Evolutionary conservation across 2,113 vertebrate species (phyloP).

Genomic region (Mesembrinibis cayennensis): DNA sequence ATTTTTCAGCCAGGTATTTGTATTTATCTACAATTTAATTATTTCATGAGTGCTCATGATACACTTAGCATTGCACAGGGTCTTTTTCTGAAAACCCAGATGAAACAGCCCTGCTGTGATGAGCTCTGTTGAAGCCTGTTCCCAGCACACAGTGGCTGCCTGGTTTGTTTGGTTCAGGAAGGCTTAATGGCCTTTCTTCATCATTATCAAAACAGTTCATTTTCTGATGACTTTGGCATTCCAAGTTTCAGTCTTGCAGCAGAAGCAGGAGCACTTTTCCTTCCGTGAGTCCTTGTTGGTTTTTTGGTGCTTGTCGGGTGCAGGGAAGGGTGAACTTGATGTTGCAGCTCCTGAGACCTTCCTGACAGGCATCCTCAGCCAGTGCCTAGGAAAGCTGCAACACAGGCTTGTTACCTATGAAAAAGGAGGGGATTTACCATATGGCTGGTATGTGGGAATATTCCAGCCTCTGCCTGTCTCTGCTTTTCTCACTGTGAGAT

Average conservation of each 20-base stretch:
- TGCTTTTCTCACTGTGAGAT: neutral
- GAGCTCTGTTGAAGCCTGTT: neutral
- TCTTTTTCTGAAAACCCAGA: neutral
- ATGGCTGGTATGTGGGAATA: neutral
- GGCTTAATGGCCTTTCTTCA: neutral
- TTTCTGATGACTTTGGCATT: neutral
- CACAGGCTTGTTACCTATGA: neutral
- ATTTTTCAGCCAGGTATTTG: neutral
- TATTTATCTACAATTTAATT: neutral
- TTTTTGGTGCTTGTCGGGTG: neutral
- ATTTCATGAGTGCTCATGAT: neutral
- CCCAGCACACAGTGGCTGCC: accelerated
- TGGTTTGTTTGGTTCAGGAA: neutral
- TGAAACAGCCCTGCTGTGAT: neutral
- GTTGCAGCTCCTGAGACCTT: neutral
- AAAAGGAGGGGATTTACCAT: neutral
- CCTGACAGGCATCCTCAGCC: neutral
- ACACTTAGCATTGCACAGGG: neutral
- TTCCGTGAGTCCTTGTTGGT: neutral
- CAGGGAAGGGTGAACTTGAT: neutral
- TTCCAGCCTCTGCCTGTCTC: neutral
- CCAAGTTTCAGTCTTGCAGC: neutral
- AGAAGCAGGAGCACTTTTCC: neutral
- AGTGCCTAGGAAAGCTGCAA: neutral
- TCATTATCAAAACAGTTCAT: neutral